phyloP scores from a whole-genome alignment of 2,888 invertebrate genomes.

The Operophtera brumata region DNA sequence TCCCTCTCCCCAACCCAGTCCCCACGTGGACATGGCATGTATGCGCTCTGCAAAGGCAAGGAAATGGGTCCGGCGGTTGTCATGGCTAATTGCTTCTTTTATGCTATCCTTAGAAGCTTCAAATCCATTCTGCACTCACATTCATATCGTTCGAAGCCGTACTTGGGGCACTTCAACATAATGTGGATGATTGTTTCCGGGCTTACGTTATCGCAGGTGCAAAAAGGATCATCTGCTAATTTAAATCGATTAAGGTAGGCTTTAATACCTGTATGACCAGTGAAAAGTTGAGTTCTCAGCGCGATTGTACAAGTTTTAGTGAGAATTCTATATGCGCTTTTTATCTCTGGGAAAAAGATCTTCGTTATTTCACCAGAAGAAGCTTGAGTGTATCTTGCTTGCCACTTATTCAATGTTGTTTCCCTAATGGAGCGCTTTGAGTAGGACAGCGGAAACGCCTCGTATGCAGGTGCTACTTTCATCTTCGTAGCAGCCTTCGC shows the following conservation, averaged over 20 bases:
- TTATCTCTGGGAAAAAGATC: background rate
- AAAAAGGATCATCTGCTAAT: background rate
- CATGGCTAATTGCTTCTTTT: background rate
- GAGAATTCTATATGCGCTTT: background rate
- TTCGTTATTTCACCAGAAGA: background rate
- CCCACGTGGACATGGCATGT: too few relatives aligned
- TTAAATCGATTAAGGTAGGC: slow-evolving; percentile 3
- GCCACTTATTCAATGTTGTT: background rate
- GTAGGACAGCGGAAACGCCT: background rate
- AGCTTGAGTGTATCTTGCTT: background rate
- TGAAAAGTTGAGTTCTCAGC: background rate
- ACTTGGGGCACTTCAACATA: background rate
- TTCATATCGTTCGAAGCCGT: background rate
- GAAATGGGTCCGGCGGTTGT: background rate
- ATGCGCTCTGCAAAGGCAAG: background rate
- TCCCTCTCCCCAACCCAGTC: too few relatives aligned
- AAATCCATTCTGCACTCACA: background rate
- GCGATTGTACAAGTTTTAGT: background rate
- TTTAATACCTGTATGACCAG: background rate
- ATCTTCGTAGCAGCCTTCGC: background rate
- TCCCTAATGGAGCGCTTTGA: background rate
- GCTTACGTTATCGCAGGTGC: background rate
- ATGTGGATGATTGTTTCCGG: background rate
- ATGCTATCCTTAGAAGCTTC: background rate
- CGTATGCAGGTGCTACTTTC: background rate